These are phyloP conservation scores for Enteromius fasciolatus DNA, from an alignment of 2,797 vertebrate species.

Conservation along the genomic window DNA sequence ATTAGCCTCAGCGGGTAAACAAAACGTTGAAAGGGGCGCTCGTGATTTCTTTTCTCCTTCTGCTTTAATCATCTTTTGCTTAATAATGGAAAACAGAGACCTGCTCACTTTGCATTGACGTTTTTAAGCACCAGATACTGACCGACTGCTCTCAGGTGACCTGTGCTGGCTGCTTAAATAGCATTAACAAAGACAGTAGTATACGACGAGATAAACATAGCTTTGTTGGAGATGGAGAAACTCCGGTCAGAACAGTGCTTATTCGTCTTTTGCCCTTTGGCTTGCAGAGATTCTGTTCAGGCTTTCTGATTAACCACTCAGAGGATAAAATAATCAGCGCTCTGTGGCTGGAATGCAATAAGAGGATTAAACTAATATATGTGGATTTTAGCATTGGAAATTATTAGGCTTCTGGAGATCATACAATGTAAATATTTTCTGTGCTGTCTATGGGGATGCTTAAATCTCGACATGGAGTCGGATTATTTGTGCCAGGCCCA, in stretches of 20 bases:
- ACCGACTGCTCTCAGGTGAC: constrained; percentile 3
- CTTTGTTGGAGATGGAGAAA: constrained; percentile 30
- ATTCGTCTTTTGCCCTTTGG: constrained; percentile 46
- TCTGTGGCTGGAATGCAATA: constrained; percentile 70
- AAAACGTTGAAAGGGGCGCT: not conserved
- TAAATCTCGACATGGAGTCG: constrained; percentile 27
- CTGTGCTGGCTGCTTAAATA: not conserved
- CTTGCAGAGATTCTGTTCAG: constrained; percentile 9
- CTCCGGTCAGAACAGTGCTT: constrained; percentile 60
- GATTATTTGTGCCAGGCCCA: constrained; percentile 5
- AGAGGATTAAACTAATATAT: constrained; percentile 67
- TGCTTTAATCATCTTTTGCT: constrained; percentile 14
- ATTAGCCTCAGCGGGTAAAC: constrained; percentile 55
- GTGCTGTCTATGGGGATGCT: constrained; percentile 19
- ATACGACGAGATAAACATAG: constrained; percentile 47
- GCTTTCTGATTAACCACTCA: constrained; percentile 26
- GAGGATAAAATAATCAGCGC: constrained; percentile 61
- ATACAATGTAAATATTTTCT: constrained; percentile 54
- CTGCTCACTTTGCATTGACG: not conserved
- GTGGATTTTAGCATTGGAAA: constrained; percentile 56
- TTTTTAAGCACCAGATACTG: not conserved
- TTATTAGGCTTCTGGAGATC: constrained; percentile 59
- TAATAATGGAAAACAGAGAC: not conserved
- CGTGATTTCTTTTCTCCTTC: not conserved
- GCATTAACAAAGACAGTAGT: not conserved